Evolutionary conservation across 2,888 invertebrate genomes (phyloP), one percentile per base, ranked within the genome.

Genomic region (Hedychridium roseum): DNA sequence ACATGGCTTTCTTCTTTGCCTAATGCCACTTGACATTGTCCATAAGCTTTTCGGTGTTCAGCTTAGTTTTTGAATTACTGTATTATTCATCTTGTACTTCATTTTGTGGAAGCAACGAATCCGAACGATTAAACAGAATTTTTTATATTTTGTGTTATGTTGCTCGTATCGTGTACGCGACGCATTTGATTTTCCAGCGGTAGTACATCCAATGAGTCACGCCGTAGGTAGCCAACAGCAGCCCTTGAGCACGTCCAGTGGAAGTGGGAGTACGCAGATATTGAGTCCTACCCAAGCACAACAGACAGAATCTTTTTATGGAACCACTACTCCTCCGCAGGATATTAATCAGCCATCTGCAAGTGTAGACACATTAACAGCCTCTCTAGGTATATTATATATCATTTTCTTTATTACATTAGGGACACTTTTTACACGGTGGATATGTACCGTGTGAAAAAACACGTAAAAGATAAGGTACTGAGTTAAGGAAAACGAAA

Each of bases 141-240:
- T 40, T 45, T 44, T 28, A 46, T 16, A 51, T 38, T 45, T 54
- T 41, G 17, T 40, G 30, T 55, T 60, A 21, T 50, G 41, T 55
- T 64, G 54, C 46, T 49, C 54, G 52, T 53, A 64, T 57, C 57
- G 64, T 63, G 64, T 57, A 60, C 41, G 49, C 57, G 43, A 47
- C 35, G 43, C 38, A 47, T 61, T 61, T 49, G 28, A 52, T 60
- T 64, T 68, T 67, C 43, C 70, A 76, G 76, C 76, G 50, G 76
- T 73, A 57, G 75, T 74, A 59, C 75, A 76, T 66, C 74, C 74
- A 57, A 74, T 76, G 74, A 66, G 73, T 55, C 76, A 74, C 60
- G 59, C 69, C 48, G 71, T 71, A 64, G 71, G 71, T 61, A 75
- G 64, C 62, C 74, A 70, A 52, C 76, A 75, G 39, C 77, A 74